Evolutionary conservation across 2,113 vertebrate genomes (phyloP).

Genomic region (Mormoops blainvillei): DNA sequence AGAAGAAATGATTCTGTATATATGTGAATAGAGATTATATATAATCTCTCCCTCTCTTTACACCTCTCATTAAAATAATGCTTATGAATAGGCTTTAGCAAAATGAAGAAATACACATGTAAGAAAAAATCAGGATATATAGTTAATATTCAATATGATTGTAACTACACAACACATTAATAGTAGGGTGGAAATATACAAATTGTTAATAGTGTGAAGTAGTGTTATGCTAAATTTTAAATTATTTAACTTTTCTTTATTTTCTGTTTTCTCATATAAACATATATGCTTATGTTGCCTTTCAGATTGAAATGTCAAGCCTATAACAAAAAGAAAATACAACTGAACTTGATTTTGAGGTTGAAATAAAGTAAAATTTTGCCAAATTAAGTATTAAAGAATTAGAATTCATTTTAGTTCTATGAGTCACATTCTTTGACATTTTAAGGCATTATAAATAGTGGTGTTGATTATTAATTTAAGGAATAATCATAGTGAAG

Average conservation of each 20-base stretch:
- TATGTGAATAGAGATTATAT: background rate
- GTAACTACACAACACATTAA: background rate
- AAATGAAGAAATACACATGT: background rate
- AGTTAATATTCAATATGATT: background rate
- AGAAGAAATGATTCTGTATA: background rate
- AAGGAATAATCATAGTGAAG: conserved; percentile 51
- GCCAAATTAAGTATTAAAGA: background rate
- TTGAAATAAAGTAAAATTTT: background rate
- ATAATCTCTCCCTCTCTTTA: no score
- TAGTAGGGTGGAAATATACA: background rate
- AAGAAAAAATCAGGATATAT: background rate
- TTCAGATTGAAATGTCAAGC: background rate
- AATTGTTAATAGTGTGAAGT: background rate
- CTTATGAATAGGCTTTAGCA: background rate
- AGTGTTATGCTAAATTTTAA: background rate
- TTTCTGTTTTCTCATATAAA: background rate
- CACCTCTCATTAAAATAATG: background rate
- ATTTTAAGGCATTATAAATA: background rate
- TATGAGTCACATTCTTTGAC: background rate
- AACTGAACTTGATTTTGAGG: background rate
- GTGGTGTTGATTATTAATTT: conserved; percentile 34
- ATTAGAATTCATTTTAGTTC: background rate
- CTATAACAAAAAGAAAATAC: background rate
- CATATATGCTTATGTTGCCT: background rate
- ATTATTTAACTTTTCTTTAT: background rate